Conservation (phyloP, 1,140 invertebrate species). For the Saccostrea echinata region DNA sequence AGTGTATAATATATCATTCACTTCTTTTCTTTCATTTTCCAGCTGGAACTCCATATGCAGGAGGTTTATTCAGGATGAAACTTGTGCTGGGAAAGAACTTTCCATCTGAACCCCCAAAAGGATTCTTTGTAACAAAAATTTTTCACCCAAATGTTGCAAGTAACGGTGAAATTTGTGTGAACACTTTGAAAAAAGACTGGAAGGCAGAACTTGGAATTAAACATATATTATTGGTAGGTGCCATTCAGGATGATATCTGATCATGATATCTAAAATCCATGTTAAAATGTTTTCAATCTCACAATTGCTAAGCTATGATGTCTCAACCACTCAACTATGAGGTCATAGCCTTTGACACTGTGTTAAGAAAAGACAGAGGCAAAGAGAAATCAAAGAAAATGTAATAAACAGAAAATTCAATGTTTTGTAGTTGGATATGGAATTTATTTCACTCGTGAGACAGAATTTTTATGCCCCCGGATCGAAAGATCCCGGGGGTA, state of each 20-base stretch:
- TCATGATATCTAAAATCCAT: too few relatives aligned
- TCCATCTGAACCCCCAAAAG: conserved; percentile 95
- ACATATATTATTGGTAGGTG: conserved; percentile 92
- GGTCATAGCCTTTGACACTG: too few relatives aligned
- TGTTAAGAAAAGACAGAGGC: too few relatives aligned
- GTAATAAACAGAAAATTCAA: too few relatives aligned
- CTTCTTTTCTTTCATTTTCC: conserved; percentile 58
- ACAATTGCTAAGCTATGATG: too few relatives aligned
- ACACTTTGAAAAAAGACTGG: conserved; percentile 98
- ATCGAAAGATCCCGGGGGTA: too few relatives aligned
- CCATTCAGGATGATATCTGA: neutral
- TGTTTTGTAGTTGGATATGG: too few relatives aligned
- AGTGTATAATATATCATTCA: neutral
- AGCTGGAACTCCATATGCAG: conserved; percentile 80
- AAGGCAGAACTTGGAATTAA: conserved; percentile 96
- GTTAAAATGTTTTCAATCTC: too few relatives aligned
- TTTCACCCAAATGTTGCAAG: conserved; percentile 98
- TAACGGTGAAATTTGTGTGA: conserved; percentile 98
- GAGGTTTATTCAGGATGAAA: conserved; percentile 88
- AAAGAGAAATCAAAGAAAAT: too few relatives aligned
- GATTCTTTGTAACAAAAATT: conserved; percentile 97
- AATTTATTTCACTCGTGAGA: too few relatives aligned
- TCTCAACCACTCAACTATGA: too few relatives aligned
- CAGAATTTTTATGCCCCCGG: too few relatives aligned
- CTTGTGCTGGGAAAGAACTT: conserved; percentile 95